phyloP scores from a whole-genome alignment of 2,797 vertebrate species.

The Melanotaenia trifasciata region DNA sequence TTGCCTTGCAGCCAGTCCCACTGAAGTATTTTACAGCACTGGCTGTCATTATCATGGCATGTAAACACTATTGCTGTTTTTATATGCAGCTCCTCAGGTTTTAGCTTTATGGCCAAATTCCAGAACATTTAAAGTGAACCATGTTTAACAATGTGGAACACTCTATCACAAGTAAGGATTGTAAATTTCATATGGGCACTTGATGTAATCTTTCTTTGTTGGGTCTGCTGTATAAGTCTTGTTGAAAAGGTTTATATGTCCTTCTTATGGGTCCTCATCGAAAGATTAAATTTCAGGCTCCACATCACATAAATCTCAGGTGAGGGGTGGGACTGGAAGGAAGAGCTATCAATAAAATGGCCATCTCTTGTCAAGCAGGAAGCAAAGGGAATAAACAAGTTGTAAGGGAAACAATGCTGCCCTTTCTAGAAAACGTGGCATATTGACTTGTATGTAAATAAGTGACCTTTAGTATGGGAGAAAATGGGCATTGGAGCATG shows the following conservation, averaged over 20 bases:
- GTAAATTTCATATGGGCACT: conserved; percentile 55
- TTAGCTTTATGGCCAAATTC: conserved; percentile 47
- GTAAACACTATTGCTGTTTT: conserved; percentile 55
- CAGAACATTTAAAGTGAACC: conserved; percentile 45
- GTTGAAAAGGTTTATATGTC: conserved; percentile 70
- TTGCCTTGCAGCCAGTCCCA: conserved; percentile 24
- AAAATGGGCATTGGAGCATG: conserved; percentile 44
- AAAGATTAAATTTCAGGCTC: conserved; percentile 74
- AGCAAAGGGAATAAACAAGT: conserved; percentile 72
- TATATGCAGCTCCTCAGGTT: conserved; percentile 19
- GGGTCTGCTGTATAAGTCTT: conserved; percentile 56
- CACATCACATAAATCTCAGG: conserved; percentile 73
- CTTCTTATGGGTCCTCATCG: conserved; percentile 72
- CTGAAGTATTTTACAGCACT: conserved; percentile 48
- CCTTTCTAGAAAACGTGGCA: conserved; percentile 70
- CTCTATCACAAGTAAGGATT: conserved; percentile 17
- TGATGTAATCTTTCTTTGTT: conserved; percentile 63
- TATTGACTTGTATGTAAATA: conserved; percentile 85
- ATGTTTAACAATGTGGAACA: conserved; percentile 58
- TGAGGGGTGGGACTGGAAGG: conserved; percentile 53
- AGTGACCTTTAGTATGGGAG: conserved; percentile 76
- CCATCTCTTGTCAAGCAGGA: conserved; percentile 62
- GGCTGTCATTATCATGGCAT: conserved; percentile 33
- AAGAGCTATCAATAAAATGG: conserved; percentile 76
- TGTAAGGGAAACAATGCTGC: conserved; percentile 66